Base-by-base conservation (phyloP, 2,113 vertebrate genomes). In the Oryzias javanicus region DNA sequence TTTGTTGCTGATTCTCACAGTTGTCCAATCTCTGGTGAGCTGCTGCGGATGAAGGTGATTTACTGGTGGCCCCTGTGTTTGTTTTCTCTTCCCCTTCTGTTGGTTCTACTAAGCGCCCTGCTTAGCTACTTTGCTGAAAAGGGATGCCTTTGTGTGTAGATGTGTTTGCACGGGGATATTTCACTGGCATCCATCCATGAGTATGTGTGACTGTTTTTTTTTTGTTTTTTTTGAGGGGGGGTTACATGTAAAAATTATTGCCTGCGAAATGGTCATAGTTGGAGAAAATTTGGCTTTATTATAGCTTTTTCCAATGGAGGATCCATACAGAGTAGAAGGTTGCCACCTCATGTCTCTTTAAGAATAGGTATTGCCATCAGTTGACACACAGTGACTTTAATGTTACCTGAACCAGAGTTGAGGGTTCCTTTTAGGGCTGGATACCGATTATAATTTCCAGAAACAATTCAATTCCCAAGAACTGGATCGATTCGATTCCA, bases 11-110 rank as follows among this genome's bases (percentile, higher is more conserved):
- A 74, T 70, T 83, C 74, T 80, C 70, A 63, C 64, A 58, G 76
- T 57, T 76, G 61, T 79, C 60, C 78, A 61, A 72, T 80, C 74
- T 79, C 70, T 2, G 12, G 55, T 76, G 79, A 83, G 78, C 67
- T 68, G 53, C 80, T 76, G 74, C 61, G 68, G 85, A 87, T 79
- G 82, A 77, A 86, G 77, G 77, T 82, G 83, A 84, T 87, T 87
- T 87, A 83, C 73, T 76, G 64, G 57, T 76, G 78, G 85, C 78
- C 85, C 64, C 85, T 64, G 48, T 86, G 79, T 86, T 86, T 86
- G 77, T 84, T 87, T 88, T 86, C 65, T 62, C 76, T 80, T 74
- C 59, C 45, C 27, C 65, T 66, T 71, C 76, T 84, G 80, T 86
- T 87, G 75, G 52, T 75, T 80, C 83, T 84, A 65, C 70, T 79